Evolutionary conservation across 2,888 invertebrate genomes (phyloP).

Genomic region (Chymomyza caudatula): DNA sequence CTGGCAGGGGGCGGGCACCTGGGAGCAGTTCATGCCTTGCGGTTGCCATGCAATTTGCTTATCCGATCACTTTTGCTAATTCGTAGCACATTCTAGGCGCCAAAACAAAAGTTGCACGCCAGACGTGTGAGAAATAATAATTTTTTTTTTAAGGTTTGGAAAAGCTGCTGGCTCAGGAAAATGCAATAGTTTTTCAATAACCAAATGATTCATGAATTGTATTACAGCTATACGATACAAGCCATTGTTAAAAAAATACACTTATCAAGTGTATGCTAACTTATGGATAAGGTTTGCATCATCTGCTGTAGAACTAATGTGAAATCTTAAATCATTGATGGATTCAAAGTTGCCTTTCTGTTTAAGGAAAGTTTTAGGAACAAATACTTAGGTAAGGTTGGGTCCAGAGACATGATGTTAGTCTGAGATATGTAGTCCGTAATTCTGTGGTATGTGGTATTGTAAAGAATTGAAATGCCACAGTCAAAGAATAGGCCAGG

Average conservation of each 20-base stretch:
- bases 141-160: not conserved
- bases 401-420: too few relatives aligned
- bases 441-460: too few relatives aligned
- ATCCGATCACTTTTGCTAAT: conserved; percentile 75
- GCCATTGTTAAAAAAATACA: not conserved
- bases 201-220: conserved; percentile 51
- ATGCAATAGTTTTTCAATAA: conserved; percentile 37
- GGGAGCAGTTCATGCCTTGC: conserved; percentile 49
- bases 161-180: conserved; percentile 21
- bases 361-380: too few relatives aligned
- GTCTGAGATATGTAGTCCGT: too few relatives aligned
- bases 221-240: conserved; percentile 4
- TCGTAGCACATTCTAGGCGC: conserved; percentile 71
- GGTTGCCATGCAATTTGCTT: conserved; percentile 58
- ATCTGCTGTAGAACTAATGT: not conserved
- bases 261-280: not conserved
- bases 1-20: conserved; percentile 27
- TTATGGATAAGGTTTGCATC: not conserved
- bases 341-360: too few relatives aligned
- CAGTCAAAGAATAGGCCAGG: too few relatives aligned
- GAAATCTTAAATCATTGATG: too few relatives aligned
- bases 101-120: conserved; percentile 51
- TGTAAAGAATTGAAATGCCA: too few relatives aligned
- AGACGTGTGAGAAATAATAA: conserved; percentile 53
- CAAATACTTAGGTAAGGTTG: too few relatives aligned